These are phyloP conservation scores for Pristionchus arcanus DNA, from an alignment of 2,888 invertebrate genomes.

Conservation along the genomic window DNA sequence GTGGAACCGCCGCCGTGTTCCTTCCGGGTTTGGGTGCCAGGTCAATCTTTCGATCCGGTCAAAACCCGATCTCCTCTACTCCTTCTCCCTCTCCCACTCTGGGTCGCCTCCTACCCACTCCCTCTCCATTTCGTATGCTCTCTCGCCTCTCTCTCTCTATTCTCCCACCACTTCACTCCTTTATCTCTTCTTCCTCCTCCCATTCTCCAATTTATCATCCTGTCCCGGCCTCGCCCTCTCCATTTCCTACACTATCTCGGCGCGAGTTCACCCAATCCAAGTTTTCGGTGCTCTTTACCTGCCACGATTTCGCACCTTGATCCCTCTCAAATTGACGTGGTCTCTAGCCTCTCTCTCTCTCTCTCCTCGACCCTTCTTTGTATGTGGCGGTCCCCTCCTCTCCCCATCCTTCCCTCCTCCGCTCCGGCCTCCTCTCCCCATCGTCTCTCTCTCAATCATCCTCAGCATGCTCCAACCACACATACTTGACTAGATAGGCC, in stretches of 20 bases:
- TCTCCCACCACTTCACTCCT: constrained; percentile 1
- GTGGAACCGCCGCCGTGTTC: not conserved
- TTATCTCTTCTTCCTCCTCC: constrained; percentile 14
- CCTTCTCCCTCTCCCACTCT: not conserved
- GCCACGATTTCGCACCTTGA: not conserved
- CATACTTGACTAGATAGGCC: constrained; percentile 50
- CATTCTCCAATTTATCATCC: constrained; percentile 30
- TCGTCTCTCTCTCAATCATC: constrained; percentile 48
- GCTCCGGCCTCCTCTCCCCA: not conserved
- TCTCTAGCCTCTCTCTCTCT: constrained; percentile 44
- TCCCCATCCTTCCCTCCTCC: not conserved
- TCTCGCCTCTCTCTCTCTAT: constrained; percentile 28
- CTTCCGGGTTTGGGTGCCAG: constrained; percentile 7
- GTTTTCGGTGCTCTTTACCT: not conserved
- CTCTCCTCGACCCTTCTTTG: constrained; percentile 43
- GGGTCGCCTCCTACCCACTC: not conserved
- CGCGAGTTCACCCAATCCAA: not conserved
- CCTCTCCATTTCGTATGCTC: constrained; percentile 9
- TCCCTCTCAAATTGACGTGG: constrained; percentile 1
- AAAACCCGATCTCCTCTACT: not conserved
- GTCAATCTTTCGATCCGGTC: not conserved
- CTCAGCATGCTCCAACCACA: constrained; percentile 53
- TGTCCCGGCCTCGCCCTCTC: not conserved
- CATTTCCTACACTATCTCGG: not conserved
- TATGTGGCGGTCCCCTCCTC: not conserved